These are phyloP conservation scores for Pogona vitticeps DNA, from an alignment of 2,113 vertebrate genomes.

Conservation along the genomic window DNA sequence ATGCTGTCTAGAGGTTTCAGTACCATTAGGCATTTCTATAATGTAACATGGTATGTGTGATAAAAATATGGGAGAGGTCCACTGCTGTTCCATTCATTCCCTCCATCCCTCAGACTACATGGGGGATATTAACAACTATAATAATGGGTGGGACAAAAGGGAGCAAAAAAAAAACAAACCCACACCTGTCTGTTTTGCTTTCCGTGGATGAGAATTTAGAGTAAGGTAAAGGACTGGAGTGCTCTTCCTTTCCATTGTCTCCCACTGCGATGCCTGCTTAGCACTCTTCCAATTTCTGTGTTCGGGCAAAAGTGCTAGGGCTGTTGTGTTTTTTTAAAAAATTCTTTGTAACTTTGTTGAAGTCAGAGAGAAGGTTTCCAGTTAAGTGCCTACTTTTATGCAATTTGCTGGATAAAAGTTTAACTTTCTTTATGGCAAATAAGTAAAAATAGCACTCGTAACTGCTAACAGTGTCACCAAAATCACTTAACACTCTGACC, in stretches of 20 bases:
- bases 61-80: no score
- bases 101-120: no score
- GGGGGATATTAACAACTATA: no score
- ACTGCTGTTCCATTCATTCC: no score
- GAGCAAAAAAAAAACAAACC: no score
- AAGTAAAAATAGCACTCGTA: slow-evolving; percentile 6
- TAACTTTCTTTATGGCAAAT: slow-evolving; percentile 14
- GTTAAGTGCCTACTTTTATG: slow-evolving; percentile 3
- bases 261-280: not conserved
- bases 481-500: not conserved
- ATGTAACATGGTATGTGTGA: no score
- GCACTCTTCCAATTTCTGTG: not conserved
- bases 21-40: not conserved
- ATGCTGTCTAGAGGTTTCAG: not conserved
- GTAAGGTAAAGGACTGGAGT: no score
- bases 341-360: not conserved
- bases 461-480: not conserved
- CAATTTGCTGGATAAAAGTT: not conserved
- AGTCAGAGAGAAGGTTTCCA: rapidly evolving
- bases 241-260: no score
- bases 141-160: no score
- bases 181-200: no score
- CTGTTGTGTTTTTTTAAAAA: not conserved
- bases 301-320: not conserved
- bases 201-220: no score